phyloP scores from a whole-genome alignment of 2,888 invertebrate genomes.

The Catocala fraxini region DNA sequence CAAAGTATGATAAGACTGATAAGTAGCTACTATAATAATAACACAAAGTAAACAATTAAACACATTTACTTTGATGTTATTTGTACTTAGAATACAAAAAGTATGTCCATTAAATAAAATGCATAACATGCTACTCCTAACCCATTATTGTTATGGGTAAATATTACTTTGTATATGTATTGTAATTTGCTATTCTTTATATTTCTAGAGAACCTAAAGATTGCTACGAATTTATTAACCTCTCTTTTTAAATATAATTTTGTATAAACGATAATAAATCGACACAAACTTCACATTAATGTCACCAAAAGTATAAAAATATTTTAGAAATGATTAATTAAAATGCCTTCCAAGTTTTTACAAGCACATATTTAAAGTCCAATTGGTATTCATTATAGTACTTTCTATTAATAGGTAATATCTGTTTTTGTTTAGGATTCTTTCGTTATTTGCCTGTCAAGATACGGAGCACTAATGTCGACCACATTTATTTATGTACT shows the following conservation, averaged over 20 bases:
- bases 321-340: neutral
- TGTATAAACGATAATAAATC: neutral
- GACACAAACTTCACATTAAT: neutral
- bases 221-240: neutral
- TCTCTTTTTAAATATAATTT: neutral
- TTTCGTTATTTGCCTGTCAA: constrained; percentile 9
- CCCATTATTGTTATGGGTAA: constrained; percentile 12
- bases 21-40: no score
- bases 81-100: constrained; percentile 25
- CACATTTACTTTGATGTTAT: neutral
- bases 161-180: constrained; percentile 2
- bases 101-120: constrained; percentile 14
- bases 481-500: constrained; percentile 39
- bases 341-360: neutral
- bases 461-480: constrained; percentile 16
- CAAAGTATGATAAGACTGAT: no score
- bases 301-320: constrained; percentile 3
- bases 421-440: constrained; percentile 1
- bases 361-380: neutral
- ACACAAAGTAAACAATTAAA: constrained; percentile 1
- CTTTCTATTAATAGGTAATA: no score
- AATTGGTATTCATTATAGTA: no score
- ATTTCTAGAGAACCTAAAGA: neutral
- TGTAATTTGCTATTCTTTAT: neutral
- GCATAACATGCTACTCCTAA: constrained; percentile 13